Base-by-base conservation (phyloP, 2,888 invertebrate species). In the Drosophila barbarae region DNA sequence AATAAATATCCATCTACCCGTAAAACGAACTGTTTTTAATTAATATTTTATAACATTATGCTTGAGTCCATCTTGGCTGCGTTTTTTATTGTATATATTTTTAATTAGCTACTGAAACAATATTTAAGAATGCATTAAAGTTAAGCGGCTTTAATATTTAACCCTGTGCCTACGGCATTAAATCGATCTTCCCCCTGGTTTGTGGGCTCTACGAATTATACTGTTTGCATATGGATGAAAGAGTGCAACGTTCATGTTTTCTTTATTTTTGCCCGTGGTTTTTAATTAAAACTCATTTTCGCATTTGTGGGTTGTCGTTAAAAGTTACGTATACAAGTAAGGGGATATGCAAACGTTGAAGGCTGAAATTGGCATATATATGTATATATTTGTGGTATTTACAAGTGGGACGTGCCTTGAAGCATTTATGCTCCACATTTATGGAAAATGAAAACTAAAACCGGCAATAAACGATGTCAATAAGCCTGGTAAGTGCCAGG, bases 241-340 rank as follows among this genome's bases (percentile, higher is more conserved):
- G 34, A 63, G 50, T 63, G 50, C 63, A 60, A 38, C 26, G 50
- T 13, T 38, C n/a, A 60, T 60, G 44, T 44, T 63, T 63, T 59
- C 60, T 57, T 49, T 54, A 39, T 53, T 35, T 46, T 8, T 4
- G 5, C 12, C 2, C 18, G 32, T 21, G 35, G 26, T 46, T 47
- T 74, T 71, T 73, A 75, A 72, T 80, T 73, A 70, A 77, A 73
- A 71, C 49, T 69, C 61, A 65, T 58, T 75, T 71, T 66, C 66
- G 53, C 68, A 50, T 68, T 66, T 67, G 52, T 53, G 57, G 66
- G 57, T 18, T 57, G 47, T 57, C 42, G 36, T 66, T 66, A 58
- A 66, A 53, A 49, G 52, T 50, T 28, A 53, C 52, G 36, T 51
- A 35, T n/a, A 44, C 38, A 38, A 36, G 63, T 50, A 32, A 18